Percentiles rank a stretch among this genome's conserved stretches.
These are phyloP conservation scores for Ectropis grisescens DNA, from an alignment of 1,140 invertebrate genomes.

Conservation along the genomic window DNA sequence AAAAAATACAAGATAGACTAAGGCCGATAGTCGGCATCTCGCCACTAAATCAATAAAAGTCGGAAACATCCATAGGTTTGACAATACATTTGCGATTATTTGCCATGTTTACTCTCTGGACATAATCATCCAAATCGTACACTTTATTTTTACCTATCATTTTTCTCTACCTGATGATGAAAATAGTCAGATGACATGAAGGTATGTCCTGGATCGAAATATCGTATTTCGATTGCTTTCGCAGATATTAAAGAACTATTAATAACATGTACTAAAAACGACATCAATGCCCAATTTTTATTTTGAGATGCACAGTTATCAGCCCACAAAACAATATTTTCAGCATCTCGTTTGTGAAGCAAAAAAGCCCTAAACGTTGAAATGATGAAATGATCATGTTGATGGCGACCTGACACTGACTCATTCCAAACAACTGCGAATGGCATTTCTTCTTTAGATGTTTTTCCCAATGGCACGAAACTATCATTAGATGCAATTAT, in stretches of 20 bases:
- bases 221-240: conserved; percentile 8
- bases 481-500: conserved; percentile 24
- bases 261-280: conserved; percentile 14
- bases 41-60: too few species aligned
- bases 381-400: conserved; percentile 10
- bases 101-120: not conserved
- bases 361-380: conserved; percentile 4
- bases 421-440: conserved; percentile 10
- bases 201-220: conserved; percentile 8
- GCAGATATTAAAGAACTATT: conserved; percentile 4
- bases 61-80: too few species aligned
- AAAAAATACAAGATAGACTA: too few species aligned
- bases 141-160: conserved; percentile 7
- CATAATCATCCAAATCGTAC: conserved; percentile 8
- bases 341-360: conserved; percentile 5
- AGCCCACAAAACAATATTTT: conserved; percentile 17
- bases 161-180: conserved; percentile 3
- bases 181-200: conserved; percentile 9
- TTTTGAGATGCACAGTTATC: conserved; percentile 20
- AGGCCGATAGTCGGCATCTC: too few species aligned
- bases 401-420: conserved; percentile 6
- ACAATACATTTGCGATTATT: too few species aligned
- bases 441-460: not conserved
- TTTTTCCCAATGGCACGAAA: conserved; percentile 18
- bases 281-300: conserved; percentile 24